Conservation (phyloP, 92 coral and sea anemone genomes). For the Pocillopora grandis region DNA sequence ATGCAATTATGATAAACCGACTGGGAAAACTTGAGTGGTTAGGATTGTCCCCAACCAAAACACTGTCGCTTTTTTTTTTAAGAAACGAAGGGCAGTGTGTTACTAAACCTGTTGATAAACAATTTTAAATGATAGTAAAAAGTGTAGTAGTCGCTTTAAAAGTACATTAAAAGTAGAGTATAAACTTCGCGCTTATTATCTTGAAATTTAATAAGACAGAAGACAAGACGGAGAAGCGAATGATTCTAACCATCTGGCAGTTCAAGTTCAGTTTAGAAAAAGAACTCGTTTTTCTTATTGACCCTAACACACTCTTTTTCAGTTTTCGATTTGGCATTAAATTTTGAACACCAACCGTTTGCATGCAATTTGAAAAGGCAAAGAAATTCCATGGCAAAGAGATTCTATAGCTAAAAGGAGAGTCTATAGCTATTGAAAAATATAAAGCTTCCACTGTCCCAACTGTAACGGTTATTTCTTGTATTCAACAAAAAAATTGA, state of each 20-base stretch:
- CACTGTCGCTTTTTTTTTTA: neutral
- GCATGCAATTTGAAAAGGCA: too few species aligned
- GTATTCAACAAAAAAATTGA: neutral
- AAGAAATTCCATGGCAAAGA: too few species aligned
- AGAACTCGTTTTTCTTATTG: too few species aligned
- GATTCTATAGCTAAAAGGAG: too few species aligned
- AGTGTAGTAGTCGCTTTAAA: neutral
- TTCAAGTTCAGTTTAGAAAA: neutral
- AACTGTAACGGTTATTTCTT: neutral
- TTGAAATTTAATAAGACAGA: neutral
- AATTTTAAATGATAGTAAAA: neutral
- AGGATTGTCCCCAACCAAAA: conserved; percentile 15
- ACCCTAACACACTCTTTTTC: too few species aligned
- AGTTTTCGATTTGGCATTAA: too few species aligned
- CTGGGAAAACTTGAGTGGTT: neutral
- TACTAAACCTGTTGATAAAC: neutral
- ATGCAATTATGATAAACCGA: neutral
- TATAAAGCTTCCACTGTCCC: neutral
- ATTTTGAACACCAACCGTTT: too few species aligned
- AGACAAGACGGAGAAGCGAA: neutral
- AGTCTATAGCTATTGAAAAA: too few species aligned
- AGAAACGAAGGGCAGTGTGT: neutral
- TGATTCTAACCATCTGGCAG: neutral
- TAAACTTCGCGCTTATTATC: neutral
- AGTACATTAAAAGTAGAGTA: neutral